Evolutionary conservation across 1,140 invertebrate species (phyloP), one percentile per base, ranked within the genome.

Genomic region (Drosophila dunni): DNA sequence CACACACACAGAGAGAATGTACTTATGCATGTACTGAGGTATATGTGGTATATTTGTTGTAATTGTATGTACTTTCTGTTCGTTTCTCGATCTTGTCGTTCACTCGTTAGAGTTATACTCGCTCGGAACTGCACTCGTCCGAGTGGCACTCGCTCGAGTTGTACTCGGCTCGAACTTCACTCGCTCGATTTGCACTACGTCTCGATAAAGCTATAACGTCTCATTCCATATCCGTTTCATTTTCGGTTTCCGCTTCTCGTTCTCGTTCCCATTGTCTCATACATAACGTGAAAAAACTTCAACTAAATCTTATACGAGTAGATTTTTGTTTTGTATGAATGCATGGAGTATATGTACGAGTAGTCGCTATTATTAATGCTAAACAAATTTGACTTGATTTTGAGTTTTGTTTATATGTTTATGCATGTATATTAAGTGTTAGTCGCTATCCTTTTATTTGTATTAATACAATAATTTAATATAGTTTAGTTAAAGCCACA

Each of bases 1-100:
- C 51, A 66, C 68, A 60, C 69, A 48, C 68, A 77, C 34, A 68
- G 65, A 5, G 24, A 29, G 24, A 29, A 77, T 70, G 80, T 89
- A 89, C 84, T 89, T 89, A 89, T 89, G 70, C 75, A 89, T 89
- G 84, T 89, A 89, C 84, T 89, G 84, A 89, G 84, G 84, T 89
- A 89, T 89, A 89, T 89, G 84, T 89, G 84, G 84, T 89, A 89
- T 89, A 89, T 83, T 86, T 86, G 83, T 86, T 85, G 76, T 74
- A 65, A 65, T 83, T 88, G 83, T 88, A 89, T 89, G 84, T 89
- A 89, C 84, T 89, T 80, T 78, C 84, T 82, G 84, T 88, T 83
- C 69, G 57, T 56, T 80, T 72, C 72, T 83, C 77, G 60, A 65
- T 65, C 80, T 64, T 48, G 50, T 61, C 57, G 44, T 33, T 66